phyloP scores from a whole-genome alignment of 1,140 invertebrate genomes.

The Vanessa tameamea region DNA sequence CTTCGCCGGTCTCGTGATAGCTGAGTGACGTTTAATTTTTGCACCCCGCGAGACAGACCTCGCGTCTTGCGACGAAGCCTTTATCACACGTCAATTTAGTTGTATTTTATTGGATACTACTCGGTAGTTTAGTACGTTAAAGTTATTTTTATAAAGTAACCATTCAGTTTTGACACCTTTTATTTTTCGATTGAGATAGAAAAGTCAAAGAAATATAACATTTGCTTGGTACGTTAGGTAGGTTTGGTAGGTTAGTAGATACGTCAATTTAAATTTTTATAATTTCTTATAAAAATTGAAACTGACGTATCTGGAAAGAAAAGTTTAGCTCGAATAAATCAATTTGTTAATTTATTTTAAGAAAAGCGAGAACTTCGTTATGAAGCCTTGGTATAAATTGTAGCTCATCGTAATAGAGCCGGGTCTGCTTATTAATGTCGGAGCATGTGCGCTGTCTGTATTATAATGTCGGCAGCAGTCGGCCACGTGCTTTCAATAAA shows the following conservation, averaged over 20 bases:
- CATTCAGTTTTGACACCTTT: no score
- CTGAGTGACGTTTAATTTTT: slow-evolving; percentile 73
- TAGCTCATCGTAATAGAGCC: slow-evolving; percentile 19
- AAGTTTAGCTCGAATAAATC: no score
- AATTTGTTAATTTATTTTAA: not conserved
- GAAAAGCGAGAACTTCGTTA: not conserved
- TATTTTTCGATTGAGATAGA: no score
- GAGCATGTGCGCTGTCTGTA: slow-evolving; percentile 32
- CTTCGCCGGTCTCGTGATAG: slow-evolving; percentile 57
- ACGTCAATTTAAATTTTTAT: no score
- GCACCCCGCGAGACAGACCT: slow-evolving; percentile 40
- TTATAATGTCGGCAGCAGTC: slow-evolving; percentile 30
- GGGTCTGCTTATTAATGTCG: slow-evolving; percentile 28
- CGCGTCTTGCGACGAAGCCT: slow-evolving; percentile 9
- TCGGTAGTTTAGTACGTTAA: not conserved
- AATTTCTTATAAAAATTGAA: no score
- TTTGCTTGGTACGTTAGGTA: no score
- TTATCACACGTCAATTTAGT: slow-evolving; percentile 10
- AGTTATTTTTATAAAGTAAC: not conserved
- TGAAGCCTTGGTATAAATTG: slow-evolving; percentile 14
- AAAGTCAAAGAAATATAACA: no score
- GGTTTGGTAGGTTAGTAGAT: no score
- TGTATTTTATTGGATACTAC: slow-evolving; percentile 1
- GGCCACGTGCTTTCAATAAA: slow-evolving; percentile 32
- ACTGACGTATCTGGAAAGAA: no score